phyloP scores from a whole-genome alignment of 1,140 invertebrate genomes.

The Drosophila punjabiensis region DNA sequence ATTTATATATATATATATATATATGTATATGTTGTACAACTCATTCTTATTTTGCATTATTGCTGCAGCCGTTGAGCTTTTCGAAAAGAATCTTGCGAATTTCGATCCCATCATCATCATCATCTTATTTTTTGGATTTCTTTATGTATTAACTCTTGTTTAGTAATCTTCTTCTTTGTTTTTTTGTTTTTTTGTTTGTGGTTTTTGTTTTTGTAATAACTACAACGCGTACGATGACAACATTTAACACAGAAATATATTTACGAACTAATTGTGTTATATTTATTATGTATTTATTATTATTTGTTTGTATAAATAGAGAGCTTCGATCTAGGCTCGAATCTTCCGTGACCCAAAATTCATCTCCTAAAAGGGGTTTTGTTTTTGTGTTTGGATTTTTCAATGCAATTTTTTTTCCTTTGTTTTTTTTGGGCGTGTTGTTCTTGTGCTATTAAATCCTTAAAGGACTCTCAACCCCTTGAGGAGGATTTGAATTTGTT shows the following conservation, averaged over 20 bases:
- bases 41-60: constrained; percentile 50
- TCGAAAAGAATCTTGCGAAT: constrained; percentile 39
- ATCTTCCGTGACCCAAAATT: constrained; percentile 19
- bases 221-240: constrained; percentile 85
- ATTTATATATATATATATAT: constrained; percentile 37
- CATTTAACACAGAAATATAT: constrained; percentile 85
- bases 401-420: neutral
- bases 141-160: constrained; percentile 22
- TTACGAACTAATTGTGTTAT: constrained; percentile 76
- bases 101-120: constrained; percentile 6
- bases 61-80: constrained; percentile 34
- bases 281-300: constrained; percentile 32
- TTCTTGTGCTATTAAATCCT: constrained; percentile 13
- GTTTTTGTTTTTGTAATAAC: constrained; percentile 68
- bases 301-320: constrained; percentile 43
- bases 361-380: constrained; percentile 1
- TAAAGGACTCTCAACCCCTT: constrained; percentile 24
- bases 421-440: neutral
- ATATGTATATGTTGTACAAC: constrained; percentile 65
- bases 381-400: neutral
- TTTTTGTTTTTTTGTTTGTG: constrained; percentile 2
- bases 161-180: constrained; percentile 1
- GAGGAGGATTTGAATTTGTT: constrained; percentile 3
- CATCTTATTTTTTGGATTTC: neutral
- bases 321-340: constrained; percentile 39